Percentiles rank a stretch among this genome's conserved stretches.
Conservation (phyloP, 2,888 invertebrate genomes). For the Hyalella azteca region DNA sequence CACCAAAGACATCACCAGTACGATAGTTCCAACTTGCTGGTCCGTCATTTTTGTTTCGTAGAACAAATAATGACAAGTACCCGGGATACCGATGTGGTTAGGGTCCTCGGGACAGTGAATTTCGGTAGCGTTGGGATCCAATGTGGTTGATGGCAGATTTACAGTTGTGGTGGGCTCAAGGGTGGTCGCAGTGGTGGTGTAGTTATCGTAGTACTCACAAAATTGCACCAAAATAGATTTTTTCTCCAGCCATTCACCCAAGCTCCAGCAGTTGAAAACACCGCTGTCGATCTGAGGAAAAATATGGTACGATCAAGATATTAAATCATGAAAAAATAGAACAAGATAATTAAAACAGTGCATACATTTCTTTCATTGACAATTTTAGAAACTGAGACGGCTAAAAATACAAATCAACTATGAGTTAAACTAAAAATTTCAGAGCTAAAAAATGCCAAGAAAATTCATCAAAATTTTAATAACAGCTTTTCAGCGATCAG, state of each 20-base stretch:
- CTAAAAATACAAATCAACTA: no score
- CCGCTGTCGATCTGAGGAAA: slow-evolving; percentile 63
- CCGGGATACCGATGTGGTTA: background rate
- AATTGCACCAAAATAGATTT: slow-evolving; percentile 61
- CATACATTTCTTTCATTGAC: no score
- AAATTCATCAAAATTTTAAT: no score
- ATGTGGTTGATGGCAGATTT: background rate
- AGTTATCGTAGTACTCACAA: slow-evolving; percentile 58
- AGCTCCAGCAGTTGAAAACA: slow-evolving; percentile 63
- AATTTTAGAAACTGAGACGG: no score
- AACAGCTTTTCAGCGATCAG: no score
- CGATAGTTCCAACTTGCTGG: slow-evolving; percentile 64
- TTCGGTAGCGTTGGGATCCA: background rate
- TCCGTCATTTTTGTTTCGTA: slow-evolving; percentile 62
- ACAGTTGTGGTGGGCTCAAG: background rate
- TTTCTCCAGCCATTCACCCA: slow-evolving; percentile 59
- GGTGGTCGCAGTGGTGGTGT: background rate
- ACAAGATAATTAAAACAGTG: no score
- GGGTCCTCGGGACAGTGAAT: background rate
- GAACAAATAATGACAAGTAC: slow-evolving; percentile 50
- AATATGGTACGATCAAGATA: no score
- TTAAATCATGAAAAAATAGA: no score
- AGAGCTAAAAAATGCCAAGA: no score
- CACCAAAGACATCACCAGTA: slow-evolving; percentile 64
- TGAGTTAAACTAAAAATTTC: no score